phyloP scores from a whole-genome alignment of 2,797 vertebrate genomes.

The Cossypha dichroa region DNA sequence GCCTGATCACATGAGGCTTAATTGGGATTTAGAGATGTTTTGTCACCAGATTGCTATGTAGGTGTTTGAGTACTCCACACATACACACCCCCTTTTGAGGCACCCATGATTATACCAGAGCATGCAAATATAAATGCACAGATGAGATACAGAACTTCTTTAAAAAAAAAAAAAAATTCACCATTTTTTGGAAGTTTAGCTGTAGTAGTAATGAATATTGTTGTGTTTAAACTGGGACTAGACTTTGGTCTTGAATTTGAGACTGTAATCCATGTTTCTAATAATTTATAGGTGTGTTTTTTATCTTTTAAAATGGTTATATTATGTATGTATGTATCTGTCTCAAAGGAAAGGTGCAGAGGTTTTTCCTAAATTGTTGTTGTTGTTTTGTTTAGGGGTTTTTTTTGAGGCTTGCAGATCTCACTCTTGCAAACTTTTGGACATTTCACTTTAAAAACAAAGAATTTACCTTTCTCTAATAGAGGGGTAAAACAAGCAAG shows the following conservation, averaged over 20 bases:
- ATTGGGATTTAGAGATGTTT: constrained; percentile 5
- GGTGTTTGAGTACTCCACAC: not conserved
- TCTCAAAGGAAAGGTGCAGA: not conserved
- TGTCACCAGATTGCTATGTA: not conserved
- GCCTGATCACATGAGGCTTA: constrained; percentile 1
- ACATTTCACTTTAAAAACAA: not conserved
- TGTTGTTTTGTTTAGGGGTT: not conserved
- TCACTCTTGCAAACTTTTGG: not conserved
- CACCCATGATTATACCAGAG: not conserved
- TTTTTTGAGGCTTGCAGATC: not conserved
- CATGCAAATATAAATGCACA: not conserved
- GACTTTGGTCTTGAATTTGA: not conserved
- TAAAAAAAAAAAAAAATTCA: no score
- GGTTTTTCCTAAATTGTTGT: not conserved
- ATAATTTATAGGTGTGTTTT: not conserved
- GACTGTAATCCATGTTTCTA: not conserved
- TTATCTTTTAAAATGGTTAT: not conserved
- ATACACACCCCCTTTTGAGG: not conserved
- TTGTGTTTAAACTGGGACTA: not conserved
- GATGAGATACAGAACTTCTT: not conserved
- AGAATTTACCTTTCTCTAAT: not conserved
- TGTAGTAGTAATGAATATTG: not conserved
- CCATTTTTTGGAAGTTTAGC: not conserved
- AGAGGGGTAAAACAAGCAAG: not conserved
- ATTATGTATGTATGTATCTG: not conserved